phyloP scores from a whole-genome alignment of 2,797 vertebrate genomes.

The Poeciliopsis presidionis region DNA sequence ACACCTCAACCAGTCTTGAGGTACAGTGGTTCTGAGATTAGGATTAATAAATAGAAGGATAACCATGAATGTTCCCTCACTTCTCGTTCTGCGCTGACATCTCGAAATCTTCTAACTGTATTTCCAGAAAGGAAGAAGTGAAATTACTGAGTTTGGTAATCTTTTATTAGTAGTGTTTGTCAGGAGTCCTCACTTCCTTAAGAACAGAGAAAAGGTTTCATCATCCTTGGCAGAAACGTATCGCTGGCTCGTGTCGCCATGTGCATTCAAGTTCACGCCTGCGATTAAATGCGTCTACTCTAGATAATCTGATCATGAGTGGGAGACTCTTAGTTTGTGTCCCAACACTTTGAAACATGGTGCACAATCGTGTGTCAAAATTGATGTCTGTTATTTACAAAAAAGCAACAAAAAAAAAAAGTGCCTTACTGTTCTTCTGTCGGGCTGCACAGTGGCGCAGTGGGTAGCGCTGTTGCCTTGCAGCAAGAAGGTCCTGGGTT shows the following conservation, averaged over 20 bases:
- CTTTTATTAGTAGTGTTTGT: slow-evolving; percentile 76
- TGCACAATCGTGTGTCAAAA: background rate
- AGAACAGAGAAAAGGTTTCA: slow-evolving; percentile 65
- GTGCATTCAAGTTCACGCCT: slow-evolving; percentile 2
- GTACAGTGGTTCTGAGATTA: slow-evolving; percentile 18
- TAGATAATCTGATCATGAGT: background rate
- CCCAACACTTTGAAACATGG: background rate
- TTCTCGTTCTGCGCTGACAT: slow-evolving; percentile 57
- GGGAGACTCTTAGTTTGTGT: background rate
- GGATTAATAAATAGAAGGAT: slow-evolving; percentile 20
- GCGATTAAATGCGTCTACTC: background rate
- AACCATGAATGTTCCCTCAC: slow-evolving; percentile 16
- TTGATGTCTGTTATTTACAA: background rate
- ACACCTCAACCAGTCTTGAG: background rate
- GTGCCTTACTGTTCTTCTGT: background rate
- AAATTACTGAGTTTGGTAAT: slow-evolving; percentile 82
- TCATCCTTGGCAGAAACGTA: slow-evolving; percentile 40
- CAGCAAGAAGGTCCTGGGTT: too few relatives aligned
- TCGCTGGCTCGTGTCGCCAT: slow-evolving; percentile 16
- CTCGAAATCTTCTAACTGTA: slow-evolving; percentile 63
- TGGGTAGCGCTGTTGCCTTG: too few relatives aligned
- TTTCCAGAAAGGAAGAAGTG: slow-evolving; percentile 79
- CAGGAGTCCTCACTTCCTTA: slow-evolving; percentile 77
- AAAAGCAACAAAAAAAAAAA: background rate
- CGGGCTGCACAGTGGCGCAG: too few relatives aligned